Percentiles rank a stretch among this genome's conserved stretches.
Evolutionary conservation across 2,888 invertebrate species (phyloP).

Genomic region (Lycaena phlaeas): DNA sequence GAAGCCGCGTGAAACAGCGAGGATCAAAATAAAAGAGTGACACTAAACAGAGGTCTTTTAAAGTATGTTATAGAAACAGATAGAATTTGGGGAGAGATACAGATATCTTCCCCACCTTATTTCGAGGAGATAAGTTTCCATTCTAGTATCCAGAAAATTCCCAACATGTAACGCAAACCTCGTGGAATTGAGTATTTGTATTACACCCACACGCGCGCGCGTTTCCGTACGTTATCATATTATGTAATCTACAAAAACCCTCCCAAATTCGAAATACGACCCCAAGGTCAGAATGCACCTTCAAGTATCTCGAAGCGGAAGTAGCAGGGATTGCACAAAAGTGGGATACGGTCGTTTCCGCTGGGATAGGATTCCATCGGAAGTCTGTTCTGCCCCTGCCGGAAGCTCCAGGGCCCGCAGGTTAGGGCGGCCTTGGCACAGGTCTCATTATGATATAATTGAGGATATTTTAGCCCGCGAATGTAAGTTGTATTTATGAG

Average conservation of each 20-base stretch:
- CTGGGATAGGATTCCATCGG: conserved; percentile 60
- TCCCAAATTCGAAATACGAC: conserved; percentile 36
- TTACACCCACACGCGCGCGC: conserved; percentile 8
- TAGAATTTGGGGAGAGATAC: too few relatives aligned
- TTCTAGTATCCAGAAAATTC: too few relatives aligned
- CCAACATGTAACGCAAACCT: conserved; percentile 43
- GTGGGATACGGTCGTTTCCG: conserved; percentile 49
- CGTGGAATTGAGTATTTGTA: neutral
- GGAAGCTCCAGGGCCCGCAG: conserved; percentile 41
- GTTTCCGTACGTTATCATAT: conserved; percentile 20
- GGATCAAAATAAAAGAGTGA: too few relatives aligned
- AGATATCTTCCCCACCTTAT: too few relatives aligned
- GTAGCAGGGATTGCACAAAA: conserved; percentile 42
- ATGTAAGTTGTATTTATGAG: too few relatives aligned
- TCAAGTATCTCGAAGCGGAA: conserved; percentile 36
- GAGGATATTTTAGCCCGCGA: too few relatives aligned
- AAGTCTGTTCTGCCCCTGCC: conserved; percentile 19
- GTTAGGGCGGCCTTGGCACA: conserved; percentile 26
- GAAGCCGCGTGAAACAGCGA: too few relatives aligned
- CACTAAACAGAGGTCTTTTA: too few relatives aligned
- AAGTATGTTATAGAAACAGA: too few relatives aligned
- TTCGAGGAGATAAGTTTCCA: too few relatives aligned
- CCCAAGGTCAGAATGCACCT: conserved; percentile 65
- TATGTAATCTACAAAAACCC: conserved; percentile 32
- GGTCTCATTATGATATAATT: conserved; percentile 2